Evolutionary conservation across 2,888 invertebrate species (phyloP).

Genomic region (Drosophila hawaiiensis): DNA sequence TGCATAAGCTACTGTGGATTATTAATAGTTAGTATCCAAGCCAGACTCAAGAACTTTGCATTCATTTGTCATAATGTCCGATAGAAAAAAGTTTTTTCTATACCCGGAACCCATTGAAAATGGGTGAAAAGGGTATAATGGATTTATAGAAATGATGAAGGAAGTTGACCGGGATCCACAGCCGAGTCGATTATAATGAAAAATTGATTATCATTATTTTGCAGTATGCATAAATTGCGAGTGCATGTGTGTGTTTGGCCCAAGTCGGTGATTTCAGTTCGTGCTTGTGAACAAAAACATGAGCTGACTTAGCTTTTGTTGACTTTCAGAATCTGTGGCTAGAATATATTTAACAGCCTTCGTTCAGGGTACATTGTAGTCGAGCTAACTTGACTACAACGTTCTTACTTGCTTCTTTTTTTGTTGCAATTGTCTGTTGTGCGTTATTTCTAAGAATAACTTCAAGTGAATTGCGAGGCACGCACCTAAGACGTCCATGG

Average conservation of each 20-base stretch:
- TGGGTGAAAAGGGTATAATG: neutral
- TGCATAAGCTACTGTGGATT: neutral
- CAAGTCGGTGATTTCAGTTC: neutral
- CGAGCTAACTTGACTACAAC: neutral
- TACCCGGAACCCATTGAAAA: neutral
- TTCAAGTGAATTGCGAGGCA: constrained; percentile 39
- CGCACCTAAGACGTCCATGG: constrained; percentile 59
- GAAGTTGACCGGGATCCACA: neutral
- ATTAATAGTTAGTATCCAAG: constrained; percentile 13
- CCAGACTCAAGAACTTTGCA: constrained; percentile 24
- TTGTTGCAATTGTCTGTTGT: constrained; percentile 30
- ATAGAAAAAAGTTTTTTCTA: constrained; percentile 13
- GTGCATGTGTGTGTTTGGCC: neutral
- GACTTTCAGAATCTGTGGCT: neutral
- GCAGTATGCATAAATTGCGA: neutral
- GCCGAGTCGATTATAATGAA: too few relatives aligned
- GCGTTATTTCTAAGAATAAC: constrained; percentile 65
- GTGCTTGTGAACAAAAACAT: neutral
- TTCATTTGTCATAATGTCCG: constrained; percentile 37
- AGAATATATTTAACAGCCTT: neutral
- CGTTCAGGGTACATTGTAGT: neutral
- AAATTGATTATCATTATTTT: too few relatives aligned
- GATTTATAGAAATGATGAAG: neutral
- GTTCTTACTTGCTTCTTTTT: neutral
- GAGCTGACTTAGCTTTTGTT: neutral